Conservation (phyloP, 2,888 invertebrate genomes). For the Venustoraphidia nigricollis region DNA sequence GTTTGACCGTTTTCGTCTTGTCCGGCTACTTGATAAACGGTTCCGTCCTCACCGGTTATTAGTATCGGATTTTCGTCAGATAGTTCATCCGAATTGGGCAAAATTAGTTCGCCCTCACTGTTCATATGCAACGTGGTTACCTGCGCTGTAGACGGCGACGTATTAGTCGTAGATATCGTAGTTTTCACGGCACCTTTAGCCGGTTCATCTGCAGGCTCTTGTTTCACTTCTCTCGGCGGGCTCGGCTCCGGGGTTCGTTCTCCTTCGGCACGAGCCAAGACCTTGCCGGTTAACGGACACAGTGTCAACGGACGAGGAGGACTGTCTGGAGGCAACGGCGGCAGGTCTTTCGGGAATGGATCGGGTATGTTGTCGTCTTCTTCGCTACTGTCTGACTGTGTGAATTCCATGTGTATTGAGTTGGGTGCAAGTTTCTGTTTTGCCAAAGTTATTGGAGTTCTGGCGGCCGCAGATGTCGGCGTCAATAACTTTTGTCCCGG, state of each 20-base stretch:
- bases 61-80: conserved; percentile 46
- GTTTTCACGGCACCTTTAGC: conserved; percentile 21
- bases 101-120: conserved; percentile 42
- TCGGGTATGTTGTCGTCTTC: conserved; percentile 45
- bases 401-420: conserved; percentile 29
- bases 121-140: conserved; percentile 34
- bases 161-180: conserved; percentile 7
- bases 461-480: conserved; percentile 6
- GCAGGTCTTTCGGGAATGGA: conserved; percentile 39
- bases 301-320: conserved; percentile 54
- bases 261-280: conserved; percentile 42
- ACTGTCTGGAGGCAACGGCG: conserved; percentile 40
- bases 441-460: conserved; percentile 15
- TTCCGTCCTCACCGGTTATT: conserved; percentile 74
- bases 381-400: conserved; percentile 30
- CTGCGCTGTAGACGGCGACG: conserved; percentile 15
- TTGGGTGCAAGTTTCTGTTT: conserved; percentile 15
- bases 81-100: conserved; percentile 23
- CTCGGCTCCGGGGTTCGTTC: conserved; percentile 42
- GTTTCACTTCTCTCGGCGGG: conserved; percentile 17
- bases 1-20: conserved; percentile 68
- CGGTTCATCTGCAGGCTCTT: conserved; percentile 12
- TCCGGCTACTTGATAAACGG: conserved; percentile 61
- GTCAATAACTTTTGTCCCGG: conserved; percentile 6
- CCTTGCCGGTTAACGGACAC: conserved; percentile 48